These are phyloP conservation scores for Pangasius sanitwongsei DNA, from an alignment of 2,797 vertebrate genomes.

Conservation along the genomic window DNA sequence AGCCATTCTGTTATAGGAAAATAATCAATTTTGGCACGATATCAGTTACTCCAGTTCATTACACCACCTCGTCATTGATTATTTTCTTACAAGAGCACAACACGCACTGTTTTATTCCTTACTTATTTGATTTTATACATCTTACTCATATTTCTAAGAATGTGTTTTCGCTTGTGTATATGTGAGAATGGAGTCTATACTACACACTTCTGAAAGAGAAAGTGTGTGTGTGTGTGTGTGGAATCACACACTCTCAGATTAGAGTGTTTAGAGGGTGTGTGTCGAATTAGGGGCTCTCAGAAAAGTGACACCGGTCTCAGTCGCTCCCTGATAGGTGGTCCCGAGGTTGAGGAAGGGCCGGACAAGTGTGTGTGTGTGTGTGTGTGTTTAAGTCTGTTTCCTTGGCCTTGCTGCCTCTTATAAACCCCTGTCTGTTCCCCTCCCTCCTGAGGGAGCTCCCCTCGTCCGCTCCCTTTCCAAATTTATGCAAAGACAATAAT, in stretches of 20 bases:
- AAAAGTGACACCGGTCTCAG: constrained; percentile 47
- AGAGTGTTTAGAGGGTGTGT: constrained; percentile 5
- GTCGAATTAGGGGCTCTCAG: constrained; percentile 31
- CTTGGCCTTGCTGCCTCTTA: constrained; percentile 70
- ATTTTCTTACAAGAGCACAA: not conserved
- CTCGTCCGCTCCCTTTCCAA: constrained; percentile 64
- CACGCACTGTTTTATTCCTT: not conserved
- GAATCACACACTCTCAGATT: not conserved
- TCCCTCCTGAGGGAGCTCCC: constrained; percentile 60
- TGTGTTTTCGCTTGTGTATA: not conserved
- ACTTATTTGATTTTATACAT: not conserved
- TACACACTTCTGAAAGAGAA: not conserved
- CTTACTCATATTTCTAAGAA: not conserved
- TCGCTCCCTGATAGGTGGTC: constrained; percentile 53
- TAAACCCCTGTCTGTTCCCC: constrained; percentile 71
- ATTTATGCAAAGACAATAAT: constrained; percentile 83
- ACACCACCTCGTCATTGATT: not conserved
- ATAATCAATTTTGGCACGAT: not conserved
- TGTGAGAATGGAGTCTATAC: not conserved
- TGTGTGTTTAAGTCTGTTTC: constrained; percentile 52
- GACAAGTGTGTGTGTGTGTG: constrained; percentile 45
- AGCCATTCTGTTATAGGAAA: not conserved
- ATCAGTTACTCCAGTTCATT: not conserved
- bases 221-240: constrained; percentile 4
- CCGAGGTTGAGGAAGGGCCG: constrained; percentile 54